These are phyloP conservation scores for Onychorhynchus coronatus DNA, from an alignment of 2,113 vertebrate genomes.

Conservation along the genomic window DNA sequence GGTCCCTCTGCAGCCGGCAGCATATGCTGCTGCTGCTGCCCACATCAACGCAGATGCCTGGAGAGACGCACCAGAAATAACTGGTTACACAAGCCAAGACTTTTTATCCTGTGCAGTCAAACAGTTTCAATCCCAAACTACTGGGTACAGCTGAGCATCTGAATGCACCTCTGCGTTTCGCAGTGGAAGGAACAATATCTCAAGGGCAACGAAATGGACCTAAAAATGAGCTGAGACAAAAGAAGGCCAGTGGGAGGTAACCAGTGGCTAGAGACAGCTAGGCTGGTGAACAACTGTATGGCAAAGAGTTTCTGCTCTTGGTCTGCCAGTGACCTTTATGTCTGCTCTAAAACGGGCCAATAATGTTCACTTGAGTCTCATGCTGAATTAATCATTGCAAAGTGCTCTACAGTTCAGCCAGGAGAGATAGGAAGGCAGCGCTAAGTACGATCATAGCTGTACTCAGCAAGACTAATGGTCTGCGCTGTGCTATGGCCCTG, in stretches of 20 bases:
- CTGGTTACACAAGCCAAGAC: background rate
- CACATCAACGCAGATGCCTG: background rate
- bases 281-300: background rate
- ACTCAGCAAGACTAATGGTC: background rate
- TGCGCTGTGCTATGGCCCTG: background rate
- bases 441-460: background rate
- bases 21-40: slow-evolving; percentile 3
- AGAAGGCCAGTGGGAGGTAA: background rate
- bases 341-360: background rate
- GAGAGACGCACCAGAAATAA: slow-evolving; percentile 15
- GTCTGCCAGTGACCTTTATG: background rate
- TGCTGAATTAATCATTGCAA: slow-evolving; percentile 6
- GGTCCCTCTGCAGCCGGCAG: background rate
- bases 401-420: background rate
- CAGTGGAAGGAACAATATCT: background rate
- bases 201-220: background rate
- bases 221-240: background rate
- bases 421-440: background rate
- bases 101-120: background rate
- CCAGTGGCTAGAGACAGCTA: background rate
- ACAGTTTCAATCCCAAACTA: background rate
- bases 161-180: background rate
- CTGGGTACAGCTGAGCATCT: background rate
- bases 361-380: background rate
- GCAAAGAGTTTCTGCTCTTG: background rate